phyloP scores from a whole-genome alignment of 2,113 vertebrate genomes.

The Sinocyclocheilus grahami region DNA sequence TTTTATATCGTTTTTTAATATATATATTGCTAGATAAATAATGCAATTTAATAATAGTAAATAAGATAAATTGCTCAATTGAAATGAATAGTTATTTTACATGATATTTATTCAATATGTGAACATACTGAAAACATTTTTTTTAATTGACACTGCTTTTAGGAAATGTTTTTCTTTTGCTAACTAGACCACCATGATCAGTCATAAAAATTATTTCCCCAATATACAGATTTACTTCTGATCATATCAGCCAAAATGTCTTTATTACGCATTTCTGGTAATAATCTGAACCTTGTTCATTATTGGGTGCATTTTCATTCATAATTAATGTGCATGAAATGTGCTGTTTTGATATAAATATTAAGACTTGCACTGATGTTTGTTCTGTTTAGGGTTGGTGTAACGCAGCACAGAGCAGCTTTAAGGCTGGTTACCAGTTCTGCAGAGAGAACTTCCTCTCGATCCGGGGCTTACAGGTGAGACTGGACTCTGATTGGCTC shows the following conservation, averaged over 20 bases:
- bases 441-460: constrained; percentile 95
- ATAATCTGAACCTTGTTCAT: not conserved
- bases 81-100: not conserved
- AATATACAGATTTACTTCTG: not conserved
- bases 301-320: not conserved
- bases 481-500: constrained; percentile 2
- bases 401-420: constrained; percentile 78
- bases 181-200: not conserved
- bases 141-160: not conserved
- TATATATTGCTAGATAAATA: not conserved
- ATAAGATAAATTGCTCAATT: not conserved
- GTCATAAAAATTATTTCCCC: not conserved
- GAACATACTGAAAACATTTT: no score
- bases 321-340: not conserved
- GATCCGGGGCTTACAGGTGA: constrained; percentile 86
- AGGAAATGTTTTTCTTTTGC: not conserved
- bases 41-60: not conserved
- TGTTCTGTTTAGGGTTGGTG: constrained; percentile 82
- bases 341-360: not conserved
- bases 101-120: not conserved
- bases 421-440: constrained; percentile 81
- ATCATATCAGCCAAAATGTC: not conserved
- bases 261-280: not conserved
- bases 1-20: not conserved
- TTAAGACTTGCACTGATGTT: constrained; percentile 13